These are phyloP conservation scores for Cephus spinipes DNA, from an alignment of 2,888 invertebrate species.

Conservation along the genomic window DNA sequence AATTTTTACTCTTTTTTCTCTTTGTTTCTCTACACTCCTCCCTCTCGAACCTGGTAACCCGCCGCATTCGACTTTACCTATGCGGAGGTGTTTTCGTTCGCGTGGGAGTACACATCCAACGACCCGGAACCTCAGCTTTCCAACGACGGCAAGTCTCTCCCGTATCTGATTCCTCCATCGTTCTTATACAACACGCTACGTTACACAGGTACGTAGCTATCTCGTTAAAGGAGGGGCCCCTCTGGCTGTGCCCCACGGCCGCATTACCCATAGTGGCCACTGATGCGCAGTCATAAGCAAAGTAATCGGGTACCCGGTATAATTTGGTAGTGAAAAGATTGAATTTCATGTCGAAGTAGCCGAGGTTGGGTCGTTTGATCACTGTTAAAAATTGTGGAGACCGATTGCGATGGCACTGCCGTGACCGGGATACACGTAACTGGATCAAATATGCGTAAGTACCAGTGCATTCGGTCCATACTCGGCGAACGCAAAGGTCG, in stretches of 20 bases:
- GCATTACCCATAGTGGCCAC: not conserved
- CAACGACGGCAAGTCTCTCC: conserved; percentile 41
- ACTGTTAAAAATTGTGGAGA: not conserved
- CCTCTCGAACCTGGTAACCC: conserved; percentile 45
- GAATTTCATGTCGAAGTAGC: not conserved
- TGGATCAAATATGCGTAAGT: not conserved
- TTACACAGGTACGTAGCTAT: not conserved
- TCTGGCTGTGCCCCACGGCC: not conserved
- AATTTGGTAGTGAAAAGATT: not conserved
- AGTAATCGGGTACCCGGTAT: not conserved
- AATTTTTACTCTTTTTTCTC: not conserved
- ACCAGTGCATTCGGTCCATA: not conserved
- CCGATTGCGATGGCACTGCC: not conserved
- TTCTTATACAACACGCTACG: not conserved
- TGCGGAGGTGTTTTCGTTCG: conserved; percentile 39
- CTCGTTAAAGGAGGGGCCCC: not conserved
- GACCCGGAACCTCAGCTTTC: conserved; percentile 52
- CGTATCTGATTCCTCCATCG: conserved; percentile 33
- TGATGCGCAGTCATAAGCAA: not conserved
- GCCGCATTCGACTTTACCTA: conserved; percentile 32
- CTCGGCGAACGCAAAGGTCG: not conserved
- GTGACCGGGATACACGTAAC: not conserved
- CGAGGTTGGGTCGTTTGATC: not conserved
- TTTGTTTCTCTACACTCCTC: conserved; percentile 12
- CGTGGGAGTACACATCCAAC: conserved; percentile 53